phyloP scores from a whole-genome alignment of 2,888 invertebrate species.

The Gnatocerus cornutus region DNA sequence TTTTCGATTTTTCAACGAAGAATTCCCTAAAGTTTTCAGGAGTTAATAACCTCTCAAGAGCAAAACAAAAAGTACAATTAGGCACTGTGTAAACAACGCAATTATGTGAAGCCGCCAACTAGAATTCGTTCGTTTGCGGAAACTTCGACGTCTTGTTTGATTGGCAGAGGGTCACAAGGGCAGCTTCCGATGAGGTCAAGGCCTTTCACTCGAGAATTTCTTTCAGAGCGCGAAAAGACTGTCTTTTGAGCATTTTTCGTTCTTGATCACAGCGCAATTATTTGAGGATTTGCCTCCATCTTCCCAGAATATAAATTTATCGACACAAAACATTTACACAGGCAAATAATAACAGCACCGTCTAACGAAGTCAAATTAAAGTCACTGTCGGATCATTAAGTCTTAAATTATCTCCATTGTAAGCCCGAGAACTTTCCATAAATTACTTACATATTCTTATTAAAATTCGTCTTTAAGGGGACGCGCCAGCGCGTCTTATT shows the following conservation, averaged over 20 bases:
- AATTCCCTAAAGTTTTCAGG: too few relatives aligned
- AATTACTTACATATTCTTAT: constrained; percentile 32
- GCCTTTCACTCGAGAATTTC: too few relatives aligned
- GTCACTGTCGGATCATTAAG: constrained; percentile 35
- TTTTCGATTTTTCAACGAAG: too few relatives aligned
- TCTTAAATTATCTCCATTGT: constrained; percentile 41
- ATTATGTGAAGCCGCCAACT: too few relatives aligned
- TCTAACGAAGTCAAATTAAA: constrained; percentile 38
- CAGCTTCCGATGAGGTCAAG: too few relatives aligned
- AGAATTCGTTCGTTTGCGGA: too few relatives aligned
- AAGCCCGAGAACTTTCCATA: constrained; percentile 26
- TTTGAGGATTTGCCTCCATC: constrained; percentile 24
- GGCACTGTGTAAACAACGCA: too few relatives aligned
- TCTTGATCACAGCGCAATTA: constrained; percentile 24
- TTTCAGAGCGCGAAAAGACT: constrained; percentile 21
- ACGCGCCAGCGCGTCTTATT: constrained; percentile 39
- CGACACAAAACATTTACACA: constrained; percentile 26
- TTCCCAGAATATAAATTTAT: constrained; percentile 31
- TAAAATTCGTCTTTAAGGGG: constrained; percentile 29
- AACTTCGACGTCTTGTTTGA: too few relatives aligned
- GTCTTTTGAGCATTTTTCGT: constrained; percentile 30
- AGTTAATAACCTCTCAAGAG: too few relatives aligned
- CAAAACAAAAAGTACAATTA: too few relatives aligned
- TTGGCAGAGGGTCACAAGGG: too few relatives aligned
- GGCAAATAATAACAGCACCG: constrained; percentile 31